These are phyloP conservation scores for Rhodeus uyekii DNA, from an alignment of 2,797 vertebrate genomes.

Conservation along the genomic window DNA sequence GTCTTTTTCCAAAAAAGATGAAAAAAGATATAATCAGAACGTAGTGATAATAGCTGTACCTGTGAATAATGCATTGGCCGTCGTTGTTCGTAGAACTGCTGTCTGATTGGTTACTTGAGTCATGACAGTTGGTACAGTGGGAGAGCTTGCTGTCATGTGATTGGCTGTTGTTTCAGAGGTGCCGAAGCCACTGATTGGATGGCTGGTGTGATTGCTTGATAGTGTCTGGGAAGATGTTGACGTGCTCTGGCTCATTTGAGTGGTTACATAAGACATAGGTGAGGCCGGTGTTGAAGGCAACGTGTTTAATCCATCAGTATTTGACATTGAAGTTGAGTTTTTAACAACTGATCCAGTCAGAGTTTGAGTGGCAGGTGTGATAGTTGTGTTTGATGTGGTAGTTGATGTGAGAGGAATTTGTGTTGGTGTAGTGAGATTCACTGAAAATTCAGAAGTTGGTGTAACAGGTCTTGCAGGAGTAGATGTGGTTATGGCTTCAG, in stretches of 20 bases:
- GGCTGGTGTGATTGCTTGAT: background rate
- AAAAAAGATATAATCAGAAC: slow-evolving; percentile 20
- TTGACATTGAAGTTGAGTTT: background rate
- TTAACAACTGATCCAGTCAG: background rate
- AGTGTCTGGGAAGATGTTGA: slow-evolving; percentile 16
- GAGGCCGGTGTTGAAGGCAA: background rate
- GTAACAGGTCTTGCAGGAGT: background rate
- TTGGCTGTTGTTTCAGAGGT: slow-evolving; percentile 1
- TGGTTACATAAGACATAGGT: background rate
- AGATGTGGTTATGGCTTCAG: background rate
- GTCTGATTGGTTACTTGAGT: slow-evolving; percentile 40
- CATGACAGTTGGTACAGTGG: background rate
- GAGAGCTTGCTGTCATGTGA: background rate
- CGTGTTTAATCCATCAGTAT: background rate
- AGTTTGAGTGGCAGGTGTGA: background rate
- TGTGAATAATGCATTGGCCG: slow-evolving; percentile 11
- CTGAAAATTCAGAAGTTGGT: background rate
- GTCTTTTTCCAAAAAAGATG: slow-evolving; percentile 18
- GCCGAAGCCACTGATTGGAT: background rate
- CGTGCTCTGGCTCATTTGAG: background rate
- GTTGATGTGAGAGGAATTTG: background rate
- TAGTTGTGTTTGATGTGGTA: background rate
- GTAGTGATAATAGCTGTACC: slow-evolving; percentile 11
- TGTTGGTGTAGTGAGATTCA: background rate
- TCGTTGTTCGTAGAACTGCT: slow-evolving; percentile 1